phyloP scores from a whole-genome alignment of 2,888 invertebrate genomes.

The Bellardia pandia region DNA sequence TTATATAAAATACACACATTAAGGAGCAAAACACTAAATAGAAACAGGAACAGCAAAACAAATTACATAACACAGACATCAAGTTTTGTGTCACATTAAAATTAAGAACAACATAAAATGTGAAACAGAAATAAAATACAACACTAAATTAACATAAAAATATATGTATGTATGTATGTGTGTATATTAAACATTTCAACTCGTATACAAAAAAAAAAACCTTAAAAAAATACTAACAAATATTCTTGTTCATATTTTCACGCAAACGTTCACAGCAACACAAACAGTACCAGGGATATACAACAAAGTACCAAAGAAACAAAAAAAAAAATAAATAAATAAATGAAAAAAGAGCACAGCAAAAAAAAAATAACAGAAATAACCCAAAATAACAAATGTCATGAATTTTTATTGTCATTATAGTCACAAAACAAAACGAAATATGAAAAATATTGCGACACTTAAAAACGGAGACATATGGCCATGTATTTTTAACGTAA shows the following conservation, averaged over 20 bases:
- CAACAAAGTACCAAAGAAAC: not conserved
- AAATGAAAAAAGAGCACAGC: not conserved
- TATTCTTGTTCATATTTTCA: slow-evolving; percentile 54
- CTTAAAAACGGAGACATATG: slow-evolving; percentile 56
- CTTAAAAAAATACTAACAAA: slow-evolving; percentile 28
- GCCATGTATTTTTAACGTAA: slow-evolving; percentile 24
- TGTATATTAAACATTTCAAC: slow-evolving; percentile 56
- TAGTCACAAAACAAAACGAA: slow-evolving; percentile 24
- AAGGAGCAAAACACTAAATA: not conserved
- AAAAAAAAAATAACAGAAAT: not conserved
- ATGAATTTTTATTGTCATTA: slow-evolving; percentile 68
- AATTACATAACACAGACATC: slow-evolving; percentile 63
- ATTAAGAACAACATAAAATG: slow-evolving; percentile 23
- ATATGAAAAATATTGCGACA: slow-evolving; percentile 38
- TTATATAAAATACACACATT: not conserved
- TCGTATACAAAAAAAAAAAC: slow-evolving; percentile 7
- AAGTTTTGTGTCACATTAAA: slow-evolving; percentile 64
- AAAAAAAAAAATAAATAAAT: slow-evolving; percentile 1
- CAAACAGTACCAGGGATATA: not conserved
- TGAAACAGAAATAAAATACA: slow-evolving; percentile 11
- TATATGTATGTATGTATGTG: not conserved
- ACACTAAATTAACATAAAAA: slow-evolving; percentile 61
- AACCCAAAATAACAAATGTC: slow-evolving; percentile 60
- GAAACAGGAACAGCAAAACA: slow-evolving; percentile 41
- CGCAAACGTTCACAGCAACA: slow-evolving; percentile 38